Conservation (phyloP, 2,797 vertebrate genomes). For the Pangasius macronema region DNA sequence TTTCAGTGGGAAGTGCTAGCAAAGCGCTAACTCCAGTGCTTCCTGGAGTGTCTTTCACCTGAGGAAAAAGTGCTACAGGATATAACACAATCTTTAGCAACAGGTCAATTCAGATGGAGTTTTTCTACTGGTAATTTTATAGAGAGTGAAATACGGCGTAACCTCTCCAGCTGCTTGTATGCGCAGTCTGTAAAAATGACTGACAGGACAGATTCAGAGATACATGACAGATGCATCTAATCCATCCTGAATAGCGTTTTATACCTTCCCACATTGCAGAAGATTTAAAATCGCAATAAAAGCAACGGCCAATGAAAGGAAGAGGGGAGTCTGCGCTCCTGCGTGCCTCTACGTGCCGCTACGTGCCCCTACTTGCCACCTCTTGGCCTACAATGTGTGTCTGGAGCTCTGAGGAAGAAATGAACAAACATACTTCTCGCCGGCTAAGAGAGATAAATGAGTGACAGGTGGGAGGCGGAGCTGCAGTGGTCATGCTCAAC, state of each 20-base stretch:
- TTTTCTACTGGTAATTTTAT: not conserved
- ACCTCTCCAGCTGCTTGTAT: not conserved
- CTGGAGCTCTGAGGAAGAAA: not conserved
- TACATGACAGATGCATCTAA: not conserved
- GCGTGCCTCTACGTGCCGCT: not conserved
- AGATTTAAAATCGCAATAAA: not conserved
- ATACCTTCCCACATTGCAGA: not conserved
- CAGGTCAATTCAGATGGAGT: not conserved
- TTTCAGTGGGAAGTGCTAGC: not conserved
- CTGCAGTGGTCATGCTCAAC: not conserved
- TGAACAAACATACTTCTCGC: not conserved
- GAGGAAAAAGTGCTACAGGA: not conserved
- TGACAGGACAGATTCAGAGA: not conserved
- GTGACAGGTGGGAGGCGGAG: slow-evolving; percentile 23
- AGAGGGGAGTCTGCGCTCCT: too few species aligned
- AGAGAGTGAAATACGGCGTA: not conserved
- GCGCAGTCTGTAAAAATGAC: not conserved
- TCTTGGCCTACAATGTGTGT: not conserved
- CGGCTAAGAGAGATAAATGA: not conserved
- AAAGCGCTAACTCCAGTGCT: not conserved
- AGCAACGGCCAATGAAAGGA: not conserved
- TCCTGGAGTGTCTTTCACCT: not conserved
- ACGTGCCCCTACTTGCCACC: not conserved
- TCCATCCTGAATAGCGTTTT: not conserved
- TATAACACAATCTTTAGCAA: not conserved